phyloP scores from a whole-genome alignment of 2,888 invertebrate species.

The Amphipyra berbera region DNA sequence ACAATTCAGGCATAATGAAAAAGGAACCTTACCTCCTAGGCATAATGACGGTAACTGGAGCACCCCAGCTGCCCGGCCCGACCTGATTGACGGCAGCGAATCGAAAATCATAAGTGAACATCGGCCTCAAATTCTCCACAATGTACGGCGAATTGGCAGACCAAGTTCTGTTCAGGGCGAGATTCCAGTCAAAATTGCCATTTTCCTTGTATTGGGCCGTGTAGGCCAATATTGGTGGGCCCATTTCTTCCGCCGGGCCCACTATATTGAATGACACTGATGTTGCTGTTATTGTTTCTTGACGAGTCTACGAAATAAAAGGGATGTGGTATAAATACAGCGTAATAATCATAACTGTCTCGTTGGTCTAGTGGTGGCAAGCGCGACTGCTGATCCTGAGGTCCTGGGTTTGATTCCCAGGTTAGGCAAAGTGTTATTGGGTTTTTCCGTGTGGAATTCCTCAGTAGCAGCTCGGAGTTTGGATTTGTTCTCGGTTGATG shows the following conservation, averaged over 20 bases:
- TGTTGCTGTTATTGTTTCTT: constrained; percentile 94
- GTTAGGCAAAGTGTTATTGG: too few species aligned
- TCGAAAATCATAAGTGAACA: constrained; percentile 94
- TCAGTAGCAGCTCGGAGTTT: too few species aligned
- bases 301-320: constrained; percentile 87
- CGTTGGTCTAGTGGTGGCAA: too few species aligned
- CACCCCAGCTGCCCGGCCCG: constrained; percentile 94
- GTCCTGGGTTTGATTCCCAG: too few species aligned
- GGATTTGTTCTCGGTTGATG: too few species aligned
- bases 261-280: constrained; percentile 94
- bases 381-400: too few species aligned
- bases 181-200: constrained; percentile 92
- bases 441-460: too few species aligned
- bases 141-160: constrained; percentile 94
- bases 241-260: constrained; percentile 93
- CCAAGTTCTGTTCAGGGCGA: constrained; percentile 93
- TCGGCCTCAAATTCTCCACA: constrained; percentile 94
- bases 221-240: constrained; percentile 93
- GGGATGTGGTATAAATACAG: constrained; percentile 10
- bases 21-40: constrained; percentile 89
- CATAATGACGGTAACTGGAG: constrained; percentile 91
- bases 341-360: too few species aligned
- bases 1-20: neutral
- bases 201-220: constrained; percentile 94
- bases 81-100: constrained; percentile 96